phyloP scores from a whole-genome alignment of 2,888 invertebrate genomes.

The Eristalis tenax region DNA sequence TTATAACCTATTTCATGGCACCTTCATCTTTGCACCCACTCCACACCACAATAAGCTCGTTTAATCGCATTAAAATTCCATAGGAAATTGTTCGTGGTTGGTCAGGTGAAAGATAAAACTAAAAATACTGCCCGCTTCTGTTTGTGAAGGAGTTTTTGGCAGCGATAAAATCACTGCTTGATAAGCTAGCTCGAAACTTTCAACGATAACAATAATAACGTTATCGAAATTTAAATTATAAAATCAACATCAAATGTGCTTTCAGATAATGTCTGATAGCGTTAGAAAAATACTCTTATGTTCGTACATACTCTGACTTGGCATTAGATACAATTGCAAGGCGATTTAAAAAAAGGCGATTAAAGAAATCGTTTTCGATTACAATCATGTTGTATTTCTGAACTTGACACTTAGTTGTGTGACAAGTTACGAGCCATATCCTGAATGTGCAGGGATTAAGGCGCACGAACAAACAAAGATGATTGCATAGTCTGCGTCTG shows the following conservation, averaged over 20 bases:
- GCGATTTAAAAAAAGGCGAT: neutral
- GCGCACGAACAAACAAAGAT: no score
- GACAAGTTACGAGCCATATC: no score
- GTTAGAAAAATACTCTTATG: neutral
- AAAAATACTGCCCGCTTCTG: neutral
- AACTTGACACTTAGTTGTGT: neutral
- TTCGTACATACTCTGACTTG: neutral
- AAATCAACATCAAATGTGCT: neutral
- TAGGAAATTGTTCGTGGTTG: slow-evolving; percentile 19
- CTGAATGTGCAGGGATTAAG: no score
- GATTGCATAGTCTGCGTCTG: no score
- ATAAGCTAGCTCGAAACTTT: neutral
- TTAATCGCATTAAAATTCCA: slow-evolving; percentile 6
- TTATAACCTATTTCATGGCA: neutral
- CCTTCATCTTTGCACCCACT: neutral
- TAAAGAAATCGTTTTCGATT: neutral
- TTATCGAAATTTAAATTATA: slow-evolving; percentile 11
- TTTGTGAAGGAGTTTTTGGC: neutral
- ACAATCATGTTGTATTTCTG: neutral
- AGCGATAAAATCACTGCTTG: slow-evolving; percentile 5
- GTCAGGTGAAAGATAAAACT: neutral
- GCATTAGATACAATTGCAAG: neutral
- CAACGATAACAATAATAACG: neutral
- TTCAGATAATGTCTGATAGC: slow-evolving; percentile 7
- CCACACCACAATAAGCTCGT: neutral